Base-by-base conservation (phyloP, 2,888 invertebrate species). In the Polietes domitor region DNA sequence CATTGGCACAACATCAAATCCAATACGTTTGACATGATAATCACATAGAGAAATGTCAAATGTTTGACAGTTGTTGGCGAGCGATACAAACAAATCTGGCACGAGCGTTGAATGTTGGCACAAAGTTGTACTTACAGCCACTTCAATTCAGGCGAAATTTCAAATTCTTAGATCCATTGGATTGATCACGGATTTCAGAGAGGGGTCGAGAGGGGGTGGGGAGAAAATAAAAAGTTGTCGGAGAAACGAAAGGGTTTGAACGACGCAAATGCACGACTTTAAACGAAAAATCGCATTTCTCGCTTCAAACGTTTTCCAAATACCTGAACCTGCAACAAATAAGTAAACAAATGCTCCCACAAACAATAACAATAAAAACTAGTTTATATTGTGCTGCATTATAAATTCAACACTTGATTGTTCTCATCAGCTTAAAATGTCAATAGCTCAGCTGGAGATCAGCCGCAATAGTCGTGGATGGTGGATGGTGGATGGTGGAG, bases 401-500 rank as follows among this genome's bases (percentile, higher is more conserved):
- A 70, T 77, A 75, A 77, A 83, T 71, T 55, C 53, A 32, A 41
- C 41, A 80, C 26, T 80, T 82, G 65, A 81, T 76, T 80, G 74
- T 63, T 70, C 28, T 43, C 63, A 43, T 21, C 71, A 24, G 65
- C 72, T 26, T 75, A 58, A 71, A 58, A 37, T 73, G 70, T 73
- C 77, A 72, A 79, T 79, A 74, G 75, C 73, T 32, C 85, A 85
- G 85, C 85, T 63, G 82, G 84, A 71, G 32, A 53, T 28, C 63
- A 43, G 17, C 17, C 32, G 43, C 53, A 58, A 55, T 21, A 37
- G 19, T 4, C 19, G 9, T 28, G 28, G 26, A 26, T n/a, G n/a
- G n/a, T n/a, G n/a, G n/a, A n/a, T n/a, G 2, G 24, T 10, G 9
- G 9, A 1, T 21, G 10, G 21, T n/a, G 43, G 6, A 3, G 19